A percentile compares a stretch with the other conserved stretches of the same genome.
Evolutionary conservation across 2,797 vertebrate genomes (phyloP).

Genomic region (Gorsachius magnificus): DNA sequence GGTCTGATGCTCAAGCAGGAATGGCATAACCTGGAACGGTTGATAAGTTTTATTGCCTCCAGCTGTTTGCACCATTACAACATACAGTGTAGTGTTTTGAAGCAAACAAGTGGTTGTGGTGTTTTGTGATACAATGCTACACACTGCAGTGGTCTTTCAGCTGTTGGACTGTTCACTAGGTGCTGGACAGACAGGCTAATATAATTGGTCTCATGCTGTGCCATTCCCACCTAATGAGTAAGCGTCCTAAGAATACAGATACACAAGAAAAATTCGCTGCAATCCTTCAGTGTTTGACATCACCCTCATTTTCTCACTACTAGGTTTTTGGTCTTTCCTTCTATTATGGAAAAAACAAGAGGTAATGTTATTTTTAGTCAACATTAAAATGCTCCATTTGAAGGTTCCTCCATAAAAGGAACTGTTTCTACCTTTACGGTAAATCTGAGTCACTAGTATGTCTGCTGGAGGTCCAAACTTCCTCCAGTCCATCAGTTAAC

Average conservation of each 20-base stretch:
- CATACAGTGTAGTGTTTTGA: neutral
- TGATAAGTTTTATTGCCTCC: neutral
- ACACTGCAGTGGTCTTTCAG: neutral
- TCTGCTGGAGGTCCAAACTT: neutral
- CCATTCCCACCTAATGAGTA: neutral
- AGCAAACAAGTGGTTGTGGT: neutral
- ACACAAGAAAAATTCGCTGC: neutral
- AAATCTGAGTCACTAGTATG: neutral
- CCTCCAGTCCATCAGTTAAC: neutral
- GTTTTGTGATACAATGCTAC: neutral
- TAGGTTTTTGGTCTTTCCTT: neutral
- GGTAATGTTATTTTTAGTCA: neutral
- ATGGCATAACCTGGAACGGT: neutral
- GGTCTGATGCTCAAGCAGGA: neutral
- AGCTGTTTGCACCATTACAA: neutral
- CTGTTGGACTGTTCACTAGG: neutral
- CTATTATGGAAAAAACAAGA: neutral
- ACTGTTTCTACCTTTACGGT: neutral
- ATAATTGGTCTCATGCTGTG: neutral
- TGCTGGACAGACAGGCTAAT: neutral
- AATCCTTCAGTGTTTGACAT: neutral
- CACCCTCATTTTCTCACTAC: neutral
- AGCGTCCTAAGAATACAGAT: neutral
- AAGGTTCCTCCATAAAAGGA: neutral
- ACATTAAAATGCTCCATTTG: neutral